Conservation (phyloP, 1,140 invertebrate genomes). For the Drosophila kepulauana region DNA sequence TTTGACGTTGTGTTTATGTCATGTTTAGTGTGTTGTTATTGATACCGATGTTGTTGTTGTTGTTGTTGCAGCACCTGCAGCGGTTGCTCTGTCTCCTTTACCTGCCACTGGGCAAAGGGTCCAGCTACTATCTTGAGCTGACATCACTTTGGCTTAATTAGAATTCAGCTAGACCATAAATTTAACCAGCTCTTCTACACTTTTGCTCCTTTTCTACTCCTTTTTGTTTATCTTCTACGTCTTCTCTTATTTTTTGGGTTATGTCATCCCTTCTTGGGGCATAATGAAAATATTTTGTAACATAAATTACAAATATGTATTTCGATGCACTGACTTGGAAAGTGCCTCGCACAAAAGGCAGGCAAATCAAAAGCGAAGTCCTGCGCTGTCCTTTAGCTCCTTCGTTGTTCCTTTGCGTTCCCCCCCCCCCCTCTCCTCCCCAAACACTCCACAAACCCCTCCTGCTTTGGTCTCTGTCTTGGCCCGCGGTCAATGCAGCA, state of each 20-base stretch:
- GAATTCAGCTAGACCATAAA: constrained; percentile 33
- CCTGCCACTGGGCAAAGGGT: not conserved
- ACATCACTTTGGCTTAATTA: constrained; percentile 32
- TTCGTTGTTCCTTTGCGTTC: not conserved
- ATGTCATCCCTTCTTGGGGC: constrained; percentile 31
- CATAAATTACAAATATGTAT: constrained; percentile 73
- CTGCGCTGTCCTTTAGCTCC: not conserved
- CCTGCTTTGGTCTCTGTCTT: constrained; percentile 1
- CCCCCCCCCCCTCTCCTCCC: not conserved
- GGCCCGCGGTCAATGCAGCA: constrained; percentile 46
- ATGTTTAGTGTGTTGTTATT: constrained; percentile 34
- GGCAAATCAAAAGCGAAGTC: constrained; percentile 24
- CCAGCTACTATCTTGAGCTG: constrained; percentile 6
- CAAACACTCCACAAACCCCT: not conserved
- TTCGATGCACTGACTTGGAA: constrained; percentile 30
- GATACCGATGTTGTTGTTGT: constrained; percentile 41
- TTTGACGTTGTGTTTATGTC: constrained; percentile 22
- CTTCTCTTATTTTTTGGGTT: constrained; percentile 6
- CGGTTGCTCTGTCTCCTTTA: constrained; percentile 3
- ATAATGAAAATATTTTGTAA: constrained; percentile 73
- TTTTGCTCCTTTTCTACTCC: not conserved
- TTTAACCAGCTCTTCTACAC: constrained; percentile 7
- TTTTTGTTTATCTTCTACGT: not conserved
- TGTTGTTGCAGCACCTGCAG: constrained; percentile 28
- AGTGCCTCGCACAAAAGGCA: not conserved